phyloP scores from a whole-genome alignment of 2,888 invertebrate genomes.

The Amaurobius ferox region DNA sequence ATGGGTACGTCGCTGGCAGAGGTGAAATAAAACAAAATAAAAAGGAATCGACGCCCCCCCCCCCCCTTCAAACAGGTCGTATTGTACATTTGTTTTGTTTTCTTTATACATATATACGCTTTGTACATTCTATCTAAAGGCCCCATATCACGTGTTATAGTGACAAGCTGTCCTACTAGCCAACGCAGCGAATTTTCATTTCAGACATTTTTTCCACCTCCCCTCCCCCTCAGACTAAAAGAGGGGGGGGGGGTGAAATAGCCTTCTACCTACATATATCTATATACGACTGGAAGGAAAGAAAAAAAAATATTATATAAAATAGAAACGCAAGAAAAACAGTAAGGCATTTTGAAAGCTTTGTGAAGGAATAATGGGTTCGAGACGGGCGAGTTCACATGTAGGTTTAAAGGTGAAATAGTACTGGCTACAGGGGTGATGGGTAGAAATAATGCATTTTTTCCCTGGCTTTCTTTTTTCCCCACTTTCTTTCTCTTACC shows the following conservation, averaged over 20 bases:
- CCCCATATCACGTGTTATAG: slow-evolving; percentile 59
- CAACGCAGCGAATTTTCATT: slow-evolving; percentile 71
- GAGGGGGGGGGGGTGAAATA: slow-evolving; percentile 33
- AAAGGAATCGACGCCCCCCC: slow-evolving; percentile 16
- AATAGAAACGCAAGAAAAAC: slow-evolving; percentile 61
- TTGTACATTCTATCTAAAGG: slow-evolving; percentile 52
- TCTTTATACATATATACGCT: slow-evolving; percentile 41
- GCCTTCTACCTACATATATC: slow-evolving; percentile 22
- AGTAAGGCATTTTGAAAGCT: slow-evolving; percentile 70
- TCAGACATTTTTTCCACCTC: slow-evolving; percentile 23
- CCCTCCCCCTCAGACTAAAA: background rate
- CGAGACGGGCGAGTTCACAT: slow-evolving; percentile 23
- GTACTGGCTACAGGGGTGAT: slow-evolving; percentile 34
- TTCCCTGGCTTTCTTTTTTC: background rate
- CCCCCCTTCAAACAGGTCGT: slow-evolving; percentile 42
- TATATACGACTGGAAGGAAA: background rate
- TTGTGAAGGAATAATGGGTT: slow-evolving; percentile 69
- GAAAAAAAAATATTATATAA: slow-evolving; percentile 47
- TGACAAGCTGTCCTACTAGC: slow-evolving; percentile 70
- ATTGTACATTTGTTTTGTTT: slow-evolving; percentile 63
- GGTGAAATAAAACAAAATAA: background rate
- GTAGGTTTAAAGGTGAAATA: slow-evolving; percentile 51
- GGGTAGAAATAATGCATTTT: slow-evolving; percentile 35
- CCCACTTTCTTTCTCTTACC: slow-evolving; percentile 30
- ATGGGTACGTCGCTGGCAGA: slow-evolving; percentile 20